Evolutionary conservation across 2,797 vertebrate species (phyloP).

Genomic region (Pteronotus mesoamericanus): DNA sequence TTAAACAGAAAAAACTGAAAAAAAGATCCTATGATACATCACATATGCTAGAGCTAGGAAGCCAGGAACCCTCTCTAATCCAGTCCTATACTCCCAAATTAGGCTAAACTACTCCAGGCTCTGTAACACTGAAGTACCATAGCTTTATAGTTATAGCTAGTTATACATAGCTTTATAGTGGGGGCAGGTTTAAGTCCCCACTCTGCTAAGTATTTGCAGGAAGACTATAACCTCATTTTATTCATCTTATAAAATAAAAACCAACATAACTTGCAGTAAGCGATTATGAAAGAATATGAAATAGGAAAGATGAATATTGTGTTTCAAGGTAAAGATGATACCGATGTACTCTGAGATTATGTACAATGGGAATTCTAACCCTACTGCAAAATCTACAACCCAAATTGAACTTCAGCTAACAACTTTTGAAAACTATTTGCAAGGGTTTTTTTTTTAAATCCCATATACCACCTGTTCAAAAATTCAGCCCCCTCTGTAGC

Average conservation of each 20-base stretch:
- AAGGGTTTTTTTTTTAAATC: slow-evolving; percentile 25
- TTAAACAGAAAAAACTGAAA: not conserved
- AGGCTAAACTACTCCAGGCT: not conserved
- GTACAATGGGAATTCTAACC: not conserved
- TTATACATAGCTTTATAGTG: too few species aligned
- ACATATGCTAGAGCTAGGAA: not conserved
- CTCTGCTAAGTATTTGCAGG: not conserved
- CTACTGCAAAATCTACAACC: not conserved
- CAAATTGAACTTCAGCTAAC: not conserved
- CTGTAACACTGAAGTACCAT: not conserved
- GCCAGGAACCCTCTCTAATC: not conserved
- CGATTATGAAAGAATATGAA: not conserved
- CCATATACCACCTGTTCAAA: slow-evolving; percentile 29
- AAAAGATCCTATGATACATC: not conserved
- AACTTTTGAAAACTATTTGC: not conserved
- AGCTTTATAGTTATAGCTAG: not conserved
- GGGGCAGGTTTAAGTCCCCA: not conserved
- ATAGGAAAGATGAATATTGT: not conserved
- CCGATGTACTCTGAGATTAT: not conserved
- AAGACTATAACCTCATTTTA: not conserved
- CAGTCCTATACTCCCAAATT: not conserved
- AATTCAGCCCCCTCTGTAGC: not conserved
- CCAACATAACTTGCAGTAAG: not conserved
- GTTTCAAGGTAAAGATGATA: not conserved
- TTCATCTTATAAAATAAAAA: not conserved